These are phyloP conservation scores for Teleopsis dalmanni DNA, from an alignment of 1,140 invertebrate genomes.

Conservation along the genomic window DNA sequence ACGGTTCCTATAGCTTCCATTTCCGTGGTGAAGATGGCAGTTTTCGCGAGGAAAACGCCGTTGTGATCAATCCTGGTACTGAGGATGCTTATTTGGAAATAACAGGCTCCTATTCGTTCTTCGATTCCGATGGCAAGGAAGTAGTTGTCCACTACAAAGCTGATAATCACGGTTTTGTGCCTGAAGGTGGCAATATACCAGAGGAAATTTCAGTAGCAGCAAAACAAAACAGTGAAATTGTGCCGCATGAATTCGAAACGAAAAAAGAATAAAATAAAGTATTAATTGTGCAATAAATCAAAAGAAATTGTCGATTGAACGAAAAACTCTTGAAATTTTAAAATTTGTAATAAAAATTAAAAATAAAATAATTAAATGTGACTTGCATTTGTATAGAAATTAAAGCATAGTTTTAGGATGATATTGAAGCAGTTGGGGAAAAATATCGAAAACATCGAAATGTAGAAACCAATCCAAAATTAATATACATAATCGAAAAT, in stretches of 20 bases:
- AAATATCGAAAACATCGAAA: no score
- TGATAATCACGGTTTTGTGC: constrained; percentile 36
- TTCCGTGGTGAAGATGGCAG: constrained; percentile 34
- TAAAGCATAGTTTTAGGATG: no score
- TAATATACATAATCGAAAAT: no score
- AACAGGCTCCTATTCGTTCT: constrained; percentile 32
- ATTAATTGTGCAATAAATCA: no score
- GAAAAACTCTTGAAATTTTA: no score
- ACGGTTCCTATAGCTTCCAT: constrained; percentile 36
- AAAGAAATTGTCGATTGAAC: no score
- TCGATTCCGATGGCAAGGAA: constrained; percentile 33
- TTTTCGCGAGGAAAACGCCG: constrained; percentile 28
- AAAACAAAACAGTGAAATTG: constrained; percentile 21
- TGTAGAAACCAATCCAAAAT: no score
- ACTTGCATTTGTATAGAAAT: no score
- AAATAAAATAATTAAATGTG: no score
- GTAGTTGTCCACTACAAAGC: constrained; percentile 35
- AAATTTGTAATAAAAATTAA: no score
- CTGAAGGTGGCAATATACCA: constrained; percentile 29
- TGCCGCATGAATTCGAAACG: background rate
- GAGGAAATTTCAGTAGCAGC: constrained; percentile 29
- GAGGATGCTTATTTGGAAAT: constrained; percentile 31
- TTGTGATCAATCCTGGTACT: constrained; percentile 26
- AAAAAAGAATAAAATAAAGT: no score
- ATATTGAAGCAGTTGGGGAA: no score